Evolutionary conservation across 2,797 vertebrate genomes (phyloP).

Genomic region (Meda fulgida): DNA sequence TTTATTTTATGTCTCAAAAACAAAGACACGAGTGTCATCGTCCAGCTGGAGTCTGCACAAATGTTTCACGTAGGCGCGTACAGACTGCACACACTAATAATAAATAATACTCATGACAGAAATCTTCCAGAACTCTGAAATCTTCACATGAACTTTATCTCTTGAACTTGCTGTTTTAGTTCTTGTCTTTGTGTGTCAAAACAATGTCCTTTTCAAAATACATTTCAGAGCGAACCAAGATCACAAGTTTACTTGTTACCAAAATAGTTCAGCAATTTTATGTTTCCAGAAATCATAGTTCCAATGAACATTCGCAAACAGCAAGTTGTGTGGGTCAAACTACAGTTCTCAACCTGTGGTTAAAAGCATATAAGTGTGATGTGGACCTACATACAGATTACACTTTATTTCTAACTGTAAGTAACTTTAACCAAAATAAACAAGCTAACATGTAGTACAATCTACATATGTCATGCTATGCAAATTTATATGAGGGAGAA

Average conservation of each 20-base stretch:
- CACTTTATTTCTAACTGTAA: neutral
- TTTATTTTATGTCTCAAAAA: slow-evolving; percentile 56
- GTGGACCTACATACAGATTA: neutral
- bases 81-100: neutral
- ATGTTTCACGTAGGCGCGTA: slow-evolving; percentile 36
- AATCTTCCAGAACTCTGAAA: neutral
- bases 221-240: neutral
- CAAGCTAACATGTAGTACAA: neutral
- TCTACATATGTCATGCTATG: neutral
- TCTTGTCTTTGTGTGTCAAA: slow-evolving; percentile 1
- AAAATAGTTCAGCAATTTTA: neutral
- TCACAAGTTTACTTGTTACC: neutral
- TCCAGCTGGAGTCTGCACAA: slow-evolving; percentile 34
- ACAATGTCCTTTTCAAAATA: neutral
- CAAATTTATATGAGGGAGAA: neutral
- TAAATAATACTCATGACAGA: neutral
- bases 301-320: too few species aligned
- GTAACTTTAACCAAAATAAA: neutral
- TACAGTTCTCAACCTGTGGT: neutral
- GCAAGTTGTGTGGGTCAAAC: too few species aligned
- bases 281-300: neutral
- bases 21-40: slow-evolving; percentile 35
- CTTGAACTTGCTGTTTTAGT: neutral
- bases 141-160: neutral
- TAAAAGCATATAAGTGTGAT: neutral